A percentile compares a stretch with the other conserved stretches of the same genome.
Conservation (phyloP, 2,113 vertebrate genomes). For the Lathamus discolor region DNA sequence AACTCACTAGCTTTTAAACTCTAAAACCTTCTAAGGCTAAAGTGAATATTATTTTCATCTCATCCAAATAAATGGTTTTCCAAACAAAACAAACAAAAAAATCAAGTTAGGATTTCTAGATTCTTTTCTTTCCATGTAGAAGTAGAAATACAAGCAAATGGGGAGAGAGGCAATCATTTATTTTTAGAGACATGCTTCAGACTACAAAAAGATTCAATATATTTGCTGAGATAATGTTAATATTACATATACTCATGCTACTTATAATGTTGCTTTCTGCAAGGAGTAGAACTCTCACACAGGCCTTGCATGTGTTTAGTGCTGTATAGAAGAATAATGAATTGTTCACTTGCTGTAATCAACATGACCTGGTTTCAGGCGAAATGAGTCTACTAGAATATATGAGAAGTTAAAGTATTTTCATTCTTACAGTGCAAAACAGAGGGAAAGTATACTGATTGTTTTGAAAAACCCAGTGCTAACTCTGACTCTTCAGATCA, state of each 20-base stretch:
- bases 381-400: not conserved
- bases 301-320: not conserved
- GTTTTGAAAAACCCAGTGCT: not conserved
- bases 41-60: not conserved
- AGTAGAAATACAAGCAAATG: not conserved
- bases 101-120: not conserved
- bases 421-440: not conserved
- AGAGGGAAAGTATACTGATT: not conserved
- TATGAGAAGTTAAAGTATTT: not conserved
- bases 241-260: not conserved
- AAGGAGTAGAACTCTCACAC: not conserved
- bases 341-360: not conserved
- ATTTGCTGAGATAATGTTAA: not conserved
- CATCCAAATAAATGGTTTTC: not conserved
- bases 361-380: not conserved
- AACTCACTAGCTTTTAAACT: not conserved
- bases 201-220: not conserved
- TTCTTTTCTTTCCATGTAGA: not conserved
- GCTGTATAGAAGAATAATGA: not conserved
- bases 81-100: not conserved
- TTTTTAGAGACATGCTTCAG: not conserved
- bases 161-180: fast-evolving
- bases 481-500: not conserved
- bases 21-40: not conserved
- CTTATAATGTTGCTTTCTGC: not conserved